Base-by-base conservation (phyloP, 2,888 invertebrate species). In the Calephelis perditalis region DNA sequence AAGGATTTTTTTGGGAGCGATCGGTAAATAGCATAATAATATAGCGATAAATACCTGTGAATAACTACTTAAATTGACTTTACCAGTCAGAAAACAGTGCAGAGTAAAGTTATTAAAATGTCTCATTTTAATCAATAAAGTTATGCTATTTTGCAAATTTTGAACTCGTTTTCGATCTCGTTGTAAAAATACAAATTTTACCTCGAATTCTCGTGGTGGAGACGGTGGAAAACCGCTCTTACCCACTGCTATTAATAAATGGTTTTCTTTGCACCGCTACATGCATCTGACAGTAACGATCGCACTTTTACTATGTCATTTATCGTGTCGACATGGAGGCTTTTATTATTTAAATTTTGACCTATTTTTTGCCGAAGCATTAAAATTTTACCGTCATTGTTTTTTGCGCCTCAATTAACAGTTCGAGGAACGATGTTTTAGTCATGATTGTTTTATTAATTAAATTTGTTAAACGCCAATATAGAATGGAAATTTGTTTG, bases 281-380 rank as follows among this genome's bases (percentile, higher is more conserved):
- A 77, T 84, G 86, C 80, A 76, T 77, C 79, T 86, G 86, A 86
- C 87, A 85, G 83, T 86, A 83, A 85, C 83, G 84, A 84, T 80
- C 82, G 77, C 77, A 81, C 78, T 81, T 81, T 78, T 78, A 79
- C 77, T 74, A 71, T 75, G 75, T 78, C 82, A 77, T 81, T 81
- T 82, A 81, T 83, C 74, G 76, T 74, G 72, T 77, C 71, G 68
- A 65, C 68, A 57, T 26, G 57, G 45, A 57, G 62, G 73, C 74
- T 74, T 75, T 75, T 75, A 73, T 76, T 73, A 72, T 74, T 75
- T 72, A 73, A 74, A 76, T 77, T 76, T 70, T 60, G 67, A 36
- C 67, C 67, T 64, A 67, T 65, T 67, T 67, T 67, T 67, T 64
- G 56, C 59, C 61, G 59, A 56, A 52, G 59, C 64, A 64, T 64